Conservation (phyloP, 2,888 invertebrate genomes). For the Lydus trimaculatus region DNA sequence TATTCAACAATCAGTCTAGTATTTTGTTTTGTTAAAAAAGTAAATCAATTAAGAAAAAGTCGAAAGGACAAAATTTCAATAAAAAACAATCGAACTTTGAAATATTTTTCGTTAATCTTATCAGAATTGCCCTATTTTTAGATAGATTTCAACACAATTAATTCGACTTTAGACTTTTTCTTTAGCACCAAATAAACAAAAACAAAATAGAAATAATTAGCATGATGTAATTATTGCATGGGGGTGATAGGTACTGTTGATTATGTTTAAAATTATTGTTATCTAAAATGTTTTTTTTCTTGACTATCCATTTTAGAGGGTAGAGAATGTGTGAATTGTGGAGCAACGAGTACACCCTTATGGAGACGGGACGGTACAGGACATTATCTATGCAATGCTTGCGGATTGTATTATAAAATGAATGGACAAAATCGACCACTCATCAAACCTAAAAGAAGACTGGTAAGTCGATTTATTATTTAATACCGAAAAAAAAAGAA, state of each 20-base stretch:
- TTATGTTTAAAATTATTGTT: background rate
- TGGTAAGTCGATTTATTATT: constrained; percentile 80
- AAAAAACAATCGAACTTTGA: background rate
- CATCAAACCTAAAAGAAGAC: constrained; percentile 99
- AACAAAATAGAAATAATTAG: background rate
- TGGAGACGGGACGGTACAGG: constrained; percentile 98
- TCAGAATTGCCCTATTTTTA: background rate
- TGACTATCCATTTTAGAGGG: constrained; percentile 73
- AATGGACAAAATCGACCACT: constrained; percentile 98
- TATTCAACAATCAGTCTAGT: background rate
- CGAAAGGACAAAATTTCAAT: background rate
- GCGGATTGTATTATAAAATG: constrained; percentile 99
- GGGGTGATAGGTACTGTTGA: background rate
- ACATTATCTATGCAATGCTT: constrained; percentile 98
- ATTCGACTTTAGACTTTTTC: background rate
- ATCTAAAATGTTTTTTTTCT: background rate
- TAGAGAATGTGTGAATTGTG: constrained; percentile 99
- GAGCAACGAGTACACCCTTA: constrained; percentile 96
- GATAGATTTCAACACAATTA: background rate
- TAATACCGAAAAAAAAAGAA: background rate
- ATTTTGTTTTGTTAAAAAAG: background rate
- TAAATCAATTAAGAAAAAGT: background rate
- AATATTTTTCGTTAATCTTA: background rate
- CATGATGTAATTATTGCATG: background rate
- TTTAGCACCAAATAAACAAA: background rate